These are phyloP conservation scores for Apis florea DNA, from an alignment of 1,140 invertebrate species.

Conservation along the genomic window DNA sequence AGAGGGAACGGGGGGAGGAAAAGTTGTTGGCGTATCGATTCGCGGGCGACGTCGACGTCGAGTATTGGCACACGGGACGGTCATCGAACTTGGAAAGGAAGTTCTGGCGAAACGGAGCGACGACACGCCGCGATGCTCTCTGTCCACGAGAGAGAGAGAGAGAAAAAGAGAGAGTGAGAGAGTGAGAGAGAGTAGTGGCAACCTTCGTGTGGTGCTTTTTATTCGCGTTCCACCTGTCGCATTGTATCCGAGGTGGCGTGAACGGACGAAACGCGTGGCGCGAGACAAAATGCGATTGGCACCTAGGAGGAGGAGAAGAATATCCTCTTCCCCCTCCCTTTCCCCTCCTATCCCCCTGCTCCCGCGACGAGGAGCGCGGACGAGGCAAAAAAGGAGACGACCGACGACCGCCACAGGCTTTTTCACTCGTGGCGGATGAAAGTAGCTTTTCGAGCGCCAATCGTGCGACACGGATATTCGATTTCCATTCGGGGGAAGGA, in stretches of 20 bases:
- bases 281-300: conserved; percentile 46
- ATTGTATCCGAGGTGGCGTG: conserved; percentile 20
- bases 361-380: neutral
- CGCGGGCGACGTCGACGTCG: neutral
- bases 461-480: conserved; percentile 31
- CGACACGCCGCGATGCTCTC: neutral
- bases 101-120: neutral
- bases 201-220: conserved; percentile 40
- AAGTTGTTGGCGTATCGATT: conserved; percentile 12
- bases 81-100: conserved; percentile 27
- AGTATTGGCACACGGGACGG: conserved; percentile 14
- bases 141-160: neutral
- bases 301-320: conserved; percentile 14
- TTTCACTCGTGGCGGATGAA: conserved; percentile 30
- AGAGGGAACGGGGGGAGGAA: neutral
- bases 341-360: neutral
- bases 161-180: no score
- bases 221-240: conserved; percentile 60
- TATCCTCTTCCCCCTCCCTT: neutral
- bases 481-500: conserved; percentile 1
- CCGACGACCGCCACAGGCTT: neutral
- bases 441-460: conserved; percentile 27
- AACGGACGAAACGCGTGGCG: neutral
- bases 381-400: neutral
- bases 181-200: no score